phyloP scores from a whole-genome alignment of 2,797 vertebrate genomes.

The Chromobotia macracanthus region DNA sequence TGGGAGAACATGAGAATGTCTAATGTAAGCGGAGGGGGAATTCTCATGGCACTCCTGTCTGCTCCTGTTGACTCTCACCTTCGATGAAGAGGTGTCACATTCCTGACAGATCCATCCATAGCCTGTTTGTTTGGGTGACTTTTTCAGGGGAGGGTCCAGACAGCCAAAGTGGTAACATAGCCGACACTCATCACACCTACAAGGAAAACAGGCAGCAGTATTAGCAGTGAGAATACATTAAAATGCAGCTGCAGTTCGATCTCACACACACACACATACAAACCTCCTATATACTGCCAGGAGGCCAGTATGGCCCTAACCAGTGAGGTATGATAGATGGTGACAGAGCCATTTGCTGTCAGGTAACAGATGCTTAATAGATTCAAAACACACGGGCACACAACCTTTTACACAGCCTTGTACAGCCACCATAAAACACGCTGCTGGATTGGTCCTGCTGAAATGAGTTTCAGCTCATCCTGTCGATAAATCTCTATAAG shows the following conservation, averaged over 20 bases:
- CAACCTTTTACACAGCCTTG: constrained; percentile 66
- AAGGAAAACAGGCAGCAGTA: constrained; percentile 41
- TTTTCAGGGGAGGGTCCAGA: constrained; percentile 97
- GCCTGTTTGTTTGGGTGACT: constrained; percentile 97
- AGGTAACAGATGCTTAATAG: constrained; percentile 69
- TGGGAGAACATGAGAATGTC: neutral
- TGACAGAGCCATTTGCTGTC: constrained; percentile 66
- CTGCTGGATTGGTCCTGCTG: constrained; percentile 61
- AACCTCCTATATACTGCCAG: constrained; percentile 51
- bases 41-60: constrained; percentile 4
- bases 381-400: constrained; percentile 63
- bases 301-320: constrained; percentile 56
- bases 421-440: constrained; percentile 57
- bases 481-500: constrained; percentile 56
- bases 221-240: constrained; percentile 45
- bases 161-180: constrained; percentile 98
- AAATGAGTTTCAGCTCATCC: constrained; percentile 62
- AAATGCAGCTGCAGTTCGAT: constrained; percentile 52
- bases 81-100: constrained; percentile 95
- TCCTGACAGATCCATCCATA: constrained; percentile 99
- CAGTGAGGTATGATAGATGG: constrained; percentile 65
- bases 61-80: constrained; percentile 75
- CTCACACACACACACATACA: constrained; percentile 1
- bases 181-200: constrained; percentile 93
- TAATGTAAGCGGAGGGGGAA: neutral